Percentiles rank a stretch among this genome's conserved stretches.
Evolutionary conservation across 2,797 vertebrate genomes (phyloP).

Genomic region (Philypnodon macrostomus): DNA sequence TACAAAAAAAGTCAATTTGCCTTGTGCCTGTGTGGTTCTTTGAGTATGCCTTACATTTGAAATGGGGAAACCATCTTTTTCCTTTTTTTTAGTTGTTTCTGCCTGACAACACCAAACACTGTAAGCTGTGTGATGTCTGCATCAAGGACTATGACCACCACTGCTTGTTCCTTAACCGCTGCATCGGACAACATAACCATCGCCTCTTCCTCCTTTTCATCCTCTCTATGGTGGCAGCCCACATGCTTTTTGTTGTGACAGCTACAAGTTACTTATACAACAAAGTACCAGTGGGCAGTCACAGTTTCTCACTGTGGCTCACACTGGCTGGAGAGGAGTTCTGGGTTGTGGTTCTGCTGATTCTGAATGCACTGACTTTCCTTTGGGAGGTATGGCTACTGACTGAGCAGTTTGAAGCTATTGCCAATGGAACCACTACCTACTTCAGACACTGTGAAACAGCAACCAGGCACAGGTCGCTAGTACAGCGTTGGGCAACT

Average conservation of each 20-base stretch:
- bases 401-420: constrained; percentile 72
- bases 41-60: too few relatives aligned
- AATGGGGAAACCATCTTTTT: neutral
- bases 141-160: constrained; percentile 82
- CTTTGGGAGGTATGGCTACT: constrained; percentile 80
- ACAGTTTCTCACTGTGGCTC: constrained; percentile 45
- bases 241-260: constrained; percentile 70
- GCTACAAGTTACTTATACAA: constrained; percentile 62
- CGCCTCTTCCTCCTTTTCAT: constrained; percentile 79
- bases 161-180: constrained; percentile 82
- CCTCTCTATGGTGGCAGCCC: constrained; percentile 69
- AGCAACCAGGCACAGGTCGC: constrained; percentile 40
- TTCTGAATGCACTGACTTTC: constrained; percentile 72
- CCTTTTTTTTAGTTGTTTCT: constrained; percentile 71
- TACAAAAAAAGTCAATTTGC: too few relatives aligned
- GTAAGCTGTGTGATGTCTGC: constrained; percentile 79
- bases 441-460: constrained; percentile 65
- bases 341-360: constrained; percentile 72
- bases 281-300: constrained; percentile 23
- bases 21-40: too few relatives aligned
- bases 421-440: constrained; percentile 73
- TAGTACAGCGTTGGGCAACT: constrained; percentile 53
- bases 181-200: constrained; percentile 76
- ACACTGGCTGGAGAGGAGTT: constrained; percentile 62
- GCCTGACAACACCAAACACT: constrained; percentile 79